A percentile compares a stretch with the other conserved stretches of the same genome.
phyloP scores from a whole-genome alignment of 2,113 vertebrate genomes.

The Peromyscus polionotus region DNA sequence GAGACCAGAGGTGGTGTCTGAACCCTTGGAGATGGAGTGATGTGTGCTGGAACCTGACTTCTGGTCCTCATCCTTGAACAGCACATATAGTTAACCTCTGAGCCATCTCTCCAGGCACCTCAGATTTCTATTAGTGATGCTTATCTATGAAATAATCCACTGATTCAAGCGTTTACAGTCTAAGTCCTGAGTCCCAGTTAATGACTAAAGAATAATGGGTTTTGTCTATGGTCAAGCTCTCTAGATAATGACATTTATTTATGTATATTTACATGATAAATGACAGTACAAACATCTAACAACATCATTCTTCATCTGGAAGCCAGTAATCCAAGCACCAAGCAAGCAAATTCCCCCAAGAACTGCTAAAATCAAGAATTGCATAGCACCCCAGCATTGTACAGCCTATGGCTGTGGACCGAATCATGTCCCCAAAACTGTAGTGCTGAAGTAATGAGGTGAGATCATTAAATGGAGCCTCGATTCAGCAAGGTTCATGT shows the following conservation, averaged over 20 bases:
- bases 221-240: not conserved
- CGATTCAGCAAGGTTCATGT: not conserved
- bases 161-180: constrained; percentile 16
- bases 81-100: not conserved
- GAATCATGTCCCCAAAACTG: not conserved
- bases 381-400: not conserved
- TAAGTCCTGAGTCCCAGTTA: not conserved
- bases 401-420: not conserved
- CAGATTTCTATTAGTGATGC: not conserved
- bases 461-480: not conserved
- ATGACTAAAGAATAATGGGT: not conserved
- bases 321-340: not conserved
- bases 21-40: not conserved
- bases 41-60: not conserved
- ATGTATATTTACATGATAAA: not conserved
- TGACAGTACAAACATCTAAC: not conserved
- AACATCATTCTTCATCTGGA: not conserved
- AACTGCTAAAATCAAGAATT: not conserved
- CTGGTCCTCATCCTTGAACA: not conserved
- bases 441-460: not conserved
- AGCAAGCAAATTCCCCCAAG: constrained; percentile 9
- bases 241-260: not conserved
- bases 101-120: not conserved
- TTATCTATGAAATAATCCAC: constrained; percentile 11
- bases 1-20: not conserved